Evolutionary conservation across 2,888 invertebrate species (phyloP), one percentile per base, ranked within the genome.

Genomic region (Noctua pronuba): DNA sequence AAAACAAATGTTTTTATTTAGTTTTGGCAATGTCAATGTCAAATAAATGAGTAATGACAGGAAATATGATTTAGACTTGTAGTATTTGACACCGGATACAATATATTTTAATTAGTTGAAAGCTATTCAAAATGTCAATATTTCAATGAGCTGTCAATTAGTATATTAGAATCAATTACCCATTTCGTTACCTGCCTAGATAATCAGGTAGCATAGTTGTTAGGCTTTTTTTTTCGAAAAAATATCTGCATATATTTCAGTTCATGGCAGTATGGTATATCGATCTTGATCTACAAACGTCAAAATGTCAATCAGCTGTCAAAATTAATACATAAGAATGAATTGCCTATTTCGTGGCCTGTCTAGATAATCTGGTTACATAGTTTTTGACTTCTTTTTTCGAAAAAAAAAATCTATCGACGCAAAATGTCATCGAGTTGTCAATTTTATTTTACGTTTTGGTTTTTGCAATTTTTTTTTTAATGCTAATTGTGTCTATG

Each of bases 21-120:
- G 8, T 18, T n/a, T 21, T 44, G 38, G 28, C 60, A 73, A 38
- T 62, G 66, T 73, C 60, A 80, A 72, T 73, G 80, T 73, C 74
- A 80, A 66, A 60, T 31, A 13, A 18, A 49, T 58, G 6, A 49
- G 31, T 80, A 28, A 55, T 81, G 52, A 49, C 65, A 66, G 70
- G 78, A 79, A 79, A 35, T 58, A 35, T 49, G n/a, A n/a, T 64
- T 38, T 28, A 11, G 11, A 21, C 28, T 38, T 21, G 28, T 21
- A 24, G 1, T n/a, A 24, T 72, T 55, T 38, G 52, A 78, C 72
- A 65, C 55, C 71, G 55, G 52, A 71, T 38, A 24, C 11, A 28
- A n/a, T 38, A 16, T 24, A 13, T 0, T 11, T 24, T 0, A 41
- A 18, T 44, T 41, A 28, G 21, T 18, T 24, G 8, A 0, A 7